A percentile compares a stretch with the other conserved stretches of the same genome.
Conservation (phyloP, 2,888 invertebrate species). For the Eupithecia centaureata region DNA sequence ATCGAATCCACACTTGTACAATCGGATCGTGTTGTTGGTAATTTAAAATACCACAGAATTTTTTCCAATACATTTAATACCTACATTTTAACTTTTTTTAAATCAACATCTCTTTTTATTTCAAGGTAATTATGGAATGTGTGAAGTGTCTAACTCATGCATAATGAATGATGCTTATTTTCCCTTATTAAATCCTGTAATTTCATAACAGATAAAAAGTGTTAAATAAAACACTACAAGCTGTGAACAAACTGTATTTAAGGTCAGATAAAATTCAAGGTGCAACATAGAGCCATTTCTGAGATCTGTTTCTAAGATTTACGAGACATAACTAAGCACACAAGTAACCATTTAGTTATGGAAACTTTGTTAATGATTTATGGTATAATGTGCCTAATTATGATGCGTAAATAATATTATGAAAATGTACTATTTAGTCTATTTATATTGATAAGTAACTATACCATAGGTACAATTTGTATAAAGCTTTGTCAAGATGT, state of each 20-base stretch:
- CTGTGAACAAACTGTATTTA: conserved; percentile 68
- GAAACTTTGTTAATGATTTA: neutral
- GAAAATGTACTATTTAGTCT: conserved; percentile 3
- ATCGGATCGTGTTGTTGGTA: neutral
- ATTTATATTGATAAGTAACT: conserved; percentile 16
- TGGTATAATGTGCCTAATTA: conserved; percentile 9
- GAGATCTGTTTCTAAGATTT: conserved; percentile 49
- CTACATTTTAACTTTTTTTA: too few relatives aligned
- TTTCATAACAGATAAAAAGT: neutral
- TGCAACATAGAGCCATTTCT: conserved; percentile 56
- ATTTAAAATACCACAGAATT: neutral
- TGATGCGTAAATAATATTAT: conserved; percentile 6
- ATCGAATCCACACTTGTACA: neutral
- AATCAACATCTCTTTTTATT: too few relatives aligned
- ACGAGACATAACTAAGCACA: conserved; percentile 15
- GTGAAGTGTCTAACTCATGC: too few relatives aligned
- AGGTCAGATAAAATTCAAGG: conserved; percentile 46
- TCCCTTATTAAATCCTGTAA: too few relatives aligned
- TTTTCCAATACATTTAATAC: too few relatives aligned
- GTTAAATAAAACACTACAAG: conserved; percentile 55
- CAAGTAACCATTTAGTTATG: neutral
- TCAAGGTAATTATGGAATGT: neutral
- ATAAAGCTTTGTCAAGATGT: conserved; percentile 43
- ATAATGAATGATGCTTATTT: neutral
- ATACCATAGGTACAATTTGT: conserved; percentile 35